A percentile compares a stretch with the other conserved stretches of the same genome.
phyloP scores from a whole-genome alignment of 1,140 invertebrate genomes.

The Ceratina australensis region DNA sequence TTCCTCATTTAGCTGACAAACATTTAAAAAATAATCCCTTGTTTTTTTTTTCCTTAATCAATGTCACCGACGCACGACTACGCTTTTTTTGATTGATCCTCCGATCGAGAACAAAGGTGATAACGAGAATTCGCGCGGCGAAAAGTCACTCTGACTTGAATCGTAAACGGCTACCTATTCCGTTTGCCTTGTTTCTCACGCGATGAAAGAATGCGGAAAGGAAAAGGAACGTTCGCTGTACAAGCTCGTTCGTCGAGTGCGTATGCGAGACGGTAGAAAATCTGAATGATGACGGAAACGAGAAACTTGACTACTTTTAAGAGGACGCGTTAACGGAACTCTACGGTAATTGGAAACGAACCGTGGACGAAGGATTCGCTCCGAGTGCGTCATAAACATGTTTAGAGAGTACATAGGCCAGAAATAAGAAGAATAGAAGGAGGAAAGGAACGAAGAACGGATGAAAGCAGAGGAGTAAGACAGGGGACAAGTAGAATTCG shows the following conservation, averaged over 20 bases:
- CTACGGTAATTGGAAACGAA: slow-evolving; percentile 36
- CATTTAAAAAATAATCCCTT: slow-evolving; percentile 1
- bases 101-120: no score
- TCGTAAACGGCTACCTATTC: background rate
- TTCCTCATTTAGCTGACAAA: background rate
- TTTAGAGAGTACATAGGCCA: slow-evolving; percentile 65
- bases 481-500: slow-evolving; percentile 9
- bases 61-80: background rate
- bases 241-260: background rate
- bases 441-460: background rate
- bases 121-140: no score
- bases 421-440: slow-evolving; percentile 54
- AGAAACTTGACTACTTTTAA: slow-evolving; percentile 2
- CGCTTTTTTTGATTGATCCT: no score
- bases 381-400: slow-evolving; percentile 56
- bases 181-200: slow-evolving; percentile 25
- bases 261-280: slow-evolving; percentile 19
- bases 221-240: slow-evolving; percentile 17
- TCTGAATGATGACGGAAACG: slow-evolving; percentile 3
- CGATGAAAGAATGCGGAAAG: slow-evolving; percentile 40
- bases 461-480: background rate
- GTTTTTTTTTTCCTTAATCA: no score
- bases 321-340: no score
- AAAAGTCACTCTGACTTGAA: no score
- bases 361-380: slow-evolving; percentile 16